Evolutionary conservation across 2,113 vertebrate genomes (phyloP), one percentile per base, ranked within the genome.

Genomic region (Carettochelys insculpta): DNA sequence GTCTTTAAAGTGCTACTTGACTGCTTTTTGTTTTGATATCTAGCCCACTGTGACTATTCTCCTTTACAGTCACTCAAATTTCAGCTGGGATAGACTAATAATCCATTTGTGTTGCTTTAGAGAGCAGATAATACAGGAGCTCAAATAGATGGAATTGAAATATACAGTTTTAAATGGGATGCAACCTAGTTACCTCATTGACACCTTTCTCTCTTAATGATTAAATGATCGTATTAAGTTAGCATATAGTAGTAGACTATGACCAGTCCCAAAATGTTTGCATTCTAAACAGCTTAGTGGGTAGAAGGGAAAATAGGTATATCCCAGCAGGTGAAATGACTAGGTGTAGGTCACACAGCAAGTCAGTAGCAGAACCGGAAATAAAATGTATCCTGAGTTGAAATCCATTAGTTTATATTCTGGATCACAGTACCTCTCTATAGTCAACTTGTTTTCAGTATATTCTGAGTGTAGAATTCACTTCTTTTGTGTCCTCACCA

Each of bases 391-490:
- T 61, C 58, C 58, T 61, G 58, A 8, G 58, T n/a, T 3, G 17
- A 34, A 61, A 7, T 61, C 16, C 58, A 17, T 34, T 65, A 65
- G 14, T 19, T 20, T 65, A n/a, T 20, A n/a, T 65, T 65, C 17
- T n/a, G 61, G 61, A 65, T 17, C 34, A n/a, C 34, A 65, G 17
- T n/a, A 38, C 8, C 34, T 68, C 9, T 68, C 41, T 0, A 0
- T 0, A 1, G 29, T 1, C 16, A 22, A 2, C 19, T 68, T 38
- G 61, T 68, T 68, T 68, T 68, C 61, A 68, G 20, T 22, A 19
- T 20, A 16, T 34, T 68, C 3, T 3, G 8, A 1, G 2, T 3
- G 3, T 2, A 8, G 5, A 3, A 0, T 6, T 1, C 6, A 3
- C 7, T 68, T 68, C n/a, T 68, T 68, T 53, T 4, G 1, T 31